These are phyloP conservation scores for Tetragonula carbonaria DNA, from an alignment of 2,888 invertebrate genomes.

Conservation along the genomic window DNA sequence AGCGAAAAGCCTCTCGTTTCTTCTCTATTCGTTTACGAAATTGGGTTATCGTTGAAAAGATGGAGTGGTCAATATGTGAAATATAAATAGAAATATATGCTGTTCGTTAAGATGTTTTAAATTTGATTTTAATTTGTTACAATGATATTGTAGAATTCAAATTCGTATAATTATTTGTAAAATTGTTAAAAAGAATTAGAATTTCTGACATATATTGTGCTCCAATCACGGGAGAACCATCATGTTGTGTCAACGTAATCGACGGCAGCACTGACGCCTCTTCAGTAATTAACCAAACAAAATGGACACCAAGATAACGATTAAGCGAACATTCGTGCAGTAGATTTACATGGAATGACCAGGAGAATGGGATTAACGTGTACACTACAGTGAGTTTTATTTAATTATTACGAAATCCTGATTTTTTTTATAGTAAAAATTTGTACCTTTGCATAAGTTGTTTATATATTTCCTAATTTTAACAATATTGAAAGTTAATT, in stretches of 20 bases:
- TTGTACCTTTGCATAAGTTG: constrained; percentile 6
- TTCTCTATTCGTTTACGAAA: constrained; percentile 58
- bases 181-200: constrained; percentile 24
- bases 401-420: constrained; percentile 37
- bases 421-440: constrained; percentile 4
- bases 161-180: constrained; percentile 2
- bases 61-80: constrained; percentile 63
- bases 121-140: constrained; percentile 18
- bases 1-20: constrained; percentile 49
- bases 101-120: constrained; percentile 30
- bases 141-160: constrained; percentile 23
- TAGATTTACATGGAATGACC: constrained; percentile 77
- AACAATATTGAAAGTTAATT: constrained; percentile 60
- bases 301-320: constrained; percentile 84
- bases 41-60: constrained; percentile 62
- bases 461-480: constrained; percentile 27
- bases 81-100: constrained; percentile 54
- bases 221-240: constrained; percentile 61
- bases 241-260: constrained; percentile 81
- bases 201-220: constrained; percentile 49
- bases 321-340: constrained; percentile 79
- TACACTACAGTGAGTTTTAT: constrained; percentile 74
- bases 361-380: constrained; percentile 74
- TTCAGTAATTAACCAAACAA: constrained; percentile 84
- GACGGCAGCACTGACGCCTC: constrained; percentile 83